Base-by-base conservation (phyloP, 2,113 vertebrate species). In the Nanorana parkeri region DNA sequence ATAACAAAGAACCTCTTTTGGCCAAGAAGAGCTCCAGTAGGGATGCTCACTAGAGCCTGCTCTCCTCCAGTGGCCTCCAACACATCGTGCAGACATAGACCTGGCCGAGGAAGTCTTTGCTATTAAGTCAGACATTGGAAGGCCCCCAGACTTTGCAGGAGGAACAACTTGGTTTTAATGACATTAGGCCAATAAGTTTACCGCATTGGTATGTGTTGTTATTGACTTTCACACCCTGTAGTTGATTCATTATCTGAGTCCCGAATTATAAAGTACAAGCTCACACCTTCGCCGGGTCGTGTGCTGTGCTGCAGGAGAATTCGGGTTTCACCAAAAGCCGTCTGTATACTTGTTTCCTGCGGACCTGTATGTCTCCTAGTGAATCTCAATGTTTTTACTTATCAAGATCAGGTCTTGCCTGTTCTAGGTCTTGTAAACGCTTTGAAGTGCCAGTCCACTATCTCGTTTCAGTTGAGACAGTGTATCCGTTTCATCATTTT, bases 401-500 rank as follows among this genome's bases (percentile, higher is more conserved):
- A 52, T 80, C 56, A 60, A 29, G 66, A 79, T 68, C 77, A 79
- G 66, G 65, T 79, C 55, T 79, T 20, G 26, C n/a, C 77, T 73
- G 47, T 78, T 81, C 73, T 23, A 55, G 68, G 56, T 67, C 51
- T 66, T 67, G 69, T 58, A 15, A 67, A 66, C 3, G 58, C 68
- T 81, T 74, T 81, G 79, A 81, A 73, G 79, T 75, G 52, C 51
- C 67, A 66, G 80, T 75, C 80, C 61, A 73, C 80, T 60, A 81
- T 56, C 51, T 65, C 23, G n/a, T 64, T 63, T 56, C 28, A 58
- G 41, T 74, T 56, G 87, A 88, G 85, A 77, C 84, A 75, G 78
- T 67, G 0, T 63, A 64, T 74, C 87, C 88, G 47, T 88, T 85
- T 89, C 85, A 86, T 89, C 87, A 69, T 88, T 77, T 83, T 73